Percentiles rank a stretch among this genome's conserved stretches.
Evolutionary conservation across 2,888 invertebrate species (phyloP).

Genomic region (Acanthosepion lycidas): DNA sequence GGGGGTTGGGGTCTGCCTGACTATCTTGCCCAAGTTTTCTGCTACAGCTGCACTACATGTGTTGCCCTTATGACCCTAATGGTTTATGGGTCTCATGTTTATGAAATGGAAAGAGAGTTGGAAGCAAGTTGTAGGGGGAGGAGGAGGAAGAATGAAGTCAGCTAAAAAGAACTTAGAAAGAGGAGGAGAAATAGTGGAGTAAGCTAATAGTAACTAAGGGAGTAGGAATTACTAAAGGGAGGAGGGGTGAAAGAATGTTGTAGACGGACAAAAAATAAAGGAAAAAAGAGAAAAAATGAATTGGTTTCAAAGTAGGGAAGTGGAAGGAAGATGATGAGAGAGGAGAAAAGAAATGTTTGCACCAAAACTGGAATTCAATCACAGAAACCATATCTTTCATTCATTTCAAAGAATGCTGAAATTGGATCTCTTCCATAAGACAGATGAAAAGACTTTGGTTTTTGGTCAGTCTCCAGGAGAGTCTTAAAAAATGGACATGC

Average conservation of each 20-base stretch:
- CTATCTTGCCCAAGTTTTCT: no score
- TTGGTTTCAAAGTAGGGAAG: no score
- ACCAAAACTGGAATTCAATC: background rate
- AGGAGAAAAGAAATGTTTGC: background rate
- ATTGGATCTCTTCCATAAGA: background rate
- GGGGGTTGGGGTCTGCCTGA: no score
- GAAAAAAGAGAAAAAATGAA: no score
- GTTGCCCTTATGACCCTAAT: no score
- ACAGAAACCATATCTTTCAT: background rate
- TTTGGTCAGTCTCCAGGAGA: slow-evolving; percentile 9
- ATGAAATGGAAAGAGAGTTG: background rate
- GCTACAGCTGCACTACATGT: no score
- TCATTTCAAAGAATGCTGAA: background rate
- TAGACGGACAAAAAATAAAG: no score
- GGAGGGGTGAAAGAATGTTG: no score
- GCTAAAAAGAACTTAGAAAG: background rate
- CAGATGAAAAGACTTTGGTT: background rate
- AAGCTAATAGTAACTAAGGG: no score
- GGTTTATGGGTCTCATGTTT: no score
- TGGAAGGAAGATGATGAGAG: background rate
- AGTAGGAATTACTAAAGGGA: no score
- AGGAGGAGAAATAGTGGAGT: background rate
- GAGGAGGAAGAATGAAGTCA: background rate
- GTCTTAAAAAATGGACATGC: background rate
- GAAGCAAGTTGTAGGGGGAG: background rate